phyloP scores from a whole-genome alignment of 2,888 invertebrate species.

The Tenthredo scrophulariae region DNA sequence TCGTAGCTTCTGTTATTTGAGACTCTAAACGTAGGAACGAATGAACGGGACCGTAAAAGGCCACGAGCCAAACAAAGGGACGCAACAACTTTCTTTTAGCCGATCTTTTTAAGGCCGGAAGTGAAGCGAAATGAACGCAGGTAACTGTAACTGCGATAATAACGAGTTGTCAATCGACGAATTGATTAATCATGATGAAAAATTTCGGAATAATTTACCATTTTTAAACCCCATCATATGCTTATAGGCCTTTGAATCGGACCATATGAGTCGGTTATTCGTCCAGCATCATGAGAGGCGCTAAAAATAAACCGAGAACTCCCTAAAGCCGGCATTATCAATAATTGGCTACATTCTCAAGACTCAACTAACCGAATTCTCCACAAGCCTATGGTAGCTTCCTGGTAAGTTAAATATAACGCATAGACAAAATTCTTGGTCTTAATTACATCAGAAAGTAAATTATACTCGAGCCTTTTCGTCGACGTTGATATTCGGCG shows the following conservation, averaged over 20 bases:
- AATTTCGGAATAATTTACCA: neutral
- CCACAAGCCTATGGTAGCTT: neutral
- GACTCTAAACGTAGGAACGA: neutral
- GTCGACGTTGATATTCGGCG: neutral
- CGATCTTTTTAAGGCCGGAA: constrained; percentile 44
- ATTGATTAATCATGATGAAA: neutral
- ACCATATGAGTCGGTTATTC: neutral
- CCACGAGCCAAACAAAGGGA: constrained; percentile 40
- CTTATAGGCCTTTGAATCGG: neutral
- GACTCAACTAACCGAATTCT: constrained; percentile 34
- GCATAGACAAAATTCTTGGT: constrained; percentile 2
- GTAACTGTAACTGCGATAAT: neutral
- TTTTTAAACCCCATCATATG: neutral
- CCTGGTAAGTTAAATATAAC: constrained; percentile 16
- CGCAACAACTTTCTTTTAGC: constrained; percentile 40
- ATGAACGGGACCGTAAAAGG: constrained; percentile 41
- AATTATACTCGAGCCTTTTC: neutral
- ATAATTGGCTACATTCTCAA: constrained; percentile 35
- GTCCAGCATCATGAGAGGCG: constrained; percentile 1
- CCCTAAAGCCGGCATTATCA: constrained; percentile 15
- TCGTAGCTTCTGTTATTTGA: constrained; percentile 33
- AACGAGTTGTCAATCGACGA: neutral
- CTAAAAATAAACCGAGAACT: constrained; percentile 17
- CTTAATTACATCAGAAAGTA: constrained; percentile 3
- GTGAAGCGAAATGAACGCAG: neutral